Evolutionary conservation across 2,888 invertebrate species (phyloP), one percentile per base, ranked within the genome.

Genomic region (Arrhopalites spinosus): DNA sequence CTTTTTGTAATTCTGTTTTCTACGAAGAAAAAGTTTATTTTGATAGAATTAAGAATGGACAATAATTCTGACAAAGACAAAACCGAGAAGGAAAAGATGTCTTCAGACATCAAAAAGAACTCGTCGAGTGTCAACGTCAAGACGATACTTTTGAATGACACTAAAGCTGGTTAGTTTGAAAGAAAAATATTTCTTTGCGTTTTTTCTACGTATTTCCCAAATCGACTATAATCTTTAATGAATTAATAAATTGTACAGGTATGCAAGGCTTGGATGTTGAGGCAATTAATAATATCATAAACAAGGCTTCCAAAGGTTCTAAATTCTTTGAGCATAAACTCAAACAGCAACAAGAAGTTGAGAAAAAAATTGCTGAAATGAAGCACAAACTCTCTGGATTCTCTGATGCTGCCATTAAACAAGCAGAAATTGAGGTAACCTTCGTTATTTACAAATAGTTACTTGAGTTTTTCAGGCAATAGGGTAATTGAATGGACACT

Each of bases 301-400:
- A 85, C 76, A 84, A 85, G 64, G 84, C 86, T 3, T 87, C 86
- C n/a, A 84, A 84, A 84, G 88, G 88, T 0, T 88, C 88, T 7
- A 86, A 86, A 74, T 90, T 86, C 84, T 88, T 87, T 83, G 85
- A 86, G 73, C 87, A 88, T 84, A 87, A 88, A 81, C 84, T 85
- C 70, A 85, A 86, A 75, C 86, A 87, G 78, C 87, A 88, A 79
- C 84, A 86, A 77, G 84, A 86, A 75, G 84, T 89, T 68, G 85
- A 87, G 59, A 83, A 82, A 75, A 86, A 86, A 78, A 86, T 88
- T 36, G 80, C 82, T 25, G 85, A 85, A 47, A 85, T 87, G 79
- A 82, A 84, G 78, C 74, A 79, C 36, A 83, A 82, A 25, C 73
- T 85, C 17, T 69, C 78, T 5, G 78, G 80, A 15, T 76, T 87